A percentile compares a stretch with the other conserved stretches of the same genome.
These are phyloP conservation scores for Dasypolia templi DNA, from an alignment of 2,888 invertebrate genomes.

Conservation along the genomic window DNA sequence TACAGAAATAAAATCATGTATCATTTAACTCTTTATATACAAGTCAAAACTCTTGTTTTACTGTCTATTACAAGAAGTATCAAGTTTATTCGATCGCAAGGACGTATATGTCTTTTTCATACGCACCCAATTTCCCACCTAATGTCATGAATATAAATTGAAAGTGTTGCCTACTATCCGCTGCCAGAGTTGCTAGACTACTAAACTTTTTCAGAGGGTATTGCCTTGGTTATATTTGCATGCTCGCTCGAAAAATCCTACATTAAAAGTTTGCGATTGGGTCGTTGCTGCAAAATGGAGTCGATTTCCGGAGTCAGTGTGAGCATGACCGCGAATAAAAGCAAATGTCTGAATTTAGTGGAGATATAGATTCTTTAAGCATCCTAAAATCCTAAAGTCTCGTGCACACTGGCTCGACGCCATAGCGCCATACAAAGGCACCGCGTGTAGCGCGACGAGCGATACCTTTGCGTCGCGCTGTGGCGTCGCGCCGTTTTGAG, in stretches of 20 bases:
- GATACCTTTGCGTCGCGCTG: no score
- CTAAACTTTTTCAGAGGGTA: slow-evolving; percentile 39
- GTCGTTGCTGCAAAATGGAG: not conserved
- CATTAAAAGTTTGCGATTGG: slow-evolving; percentile 33
- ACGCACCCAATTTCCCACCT: slow-evolving; percentile 77
- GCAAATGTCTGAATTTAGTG: no score
- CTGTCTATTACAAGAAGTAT: slow-evolving; percentile 54
- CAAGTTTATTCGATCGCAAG: slow-evolving; percentile 69
- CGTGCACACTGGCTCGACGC: no score
- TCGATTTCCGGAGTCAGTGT: not conserved
- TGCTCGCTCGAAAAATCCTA: slow-evolving; percentile 20
- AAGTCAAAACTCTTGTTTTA: not conserved
- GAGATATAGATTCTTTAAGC: no score
- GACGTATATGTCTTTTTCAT: slow-evolving; percentile 82
- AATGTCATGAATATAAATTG: slow-evolving; percentile 77
- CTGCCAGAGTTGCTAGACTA: slow-evolving; percentile 45
- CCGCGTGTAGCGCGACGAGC: no score
- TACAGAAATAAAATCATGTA: no score
- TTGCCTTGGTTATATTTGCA: slow-evolving; percentile 14
- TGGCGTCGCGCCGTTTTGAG: no score
- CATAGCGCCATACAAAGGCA: no score
- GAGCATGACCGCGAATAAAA: not conserved
- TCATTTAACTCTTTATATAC: not conserved
- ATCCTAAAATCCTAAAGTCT: no score
- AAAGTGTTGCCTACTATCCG: slow-evolving; percentile 58